Conservation (phyloP, 1,140 invertebrate genomes). For the Lutraria rhynchaena region DNA sequence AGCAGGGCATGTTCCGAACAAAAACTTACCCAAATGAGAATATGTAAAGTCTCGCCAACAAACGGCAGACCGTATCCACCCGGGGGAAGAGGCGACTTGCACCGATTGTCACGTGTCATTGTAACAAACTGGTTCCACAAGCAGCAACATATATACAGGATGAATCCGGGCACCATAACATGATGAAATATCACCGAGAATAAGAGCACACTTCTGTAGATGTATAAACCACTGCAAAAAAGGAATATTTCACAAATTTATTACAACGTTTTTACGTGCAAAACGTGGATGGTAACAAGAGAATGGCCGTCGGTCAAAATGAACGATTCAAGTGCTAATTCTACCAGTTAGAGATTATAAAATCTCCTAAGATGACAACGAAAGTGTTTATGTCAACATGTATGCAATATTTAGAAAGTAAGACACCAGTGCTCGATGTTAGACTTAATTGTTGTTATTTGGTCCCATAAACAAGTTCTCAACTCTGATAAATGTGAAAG, state of each 20-base stretch:
- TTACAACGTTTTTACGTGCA: not conserved
- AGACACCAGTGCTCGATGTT: too few relatives aligned
- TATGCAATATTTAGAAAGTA: too few relatives aligned
- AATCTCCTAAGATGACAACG: too few relatives aligned
- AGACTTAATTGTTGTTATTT: too few relatives aligned
- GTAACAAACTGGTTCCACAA: conserved; percentile 23
- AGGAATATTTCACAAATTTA: not conserved
- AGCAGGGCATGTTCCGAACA: too few relatives aligned
- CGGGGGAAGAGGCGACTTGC: conserved; percentile 24
- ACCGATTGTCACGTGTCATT: conserved; percentile 15
- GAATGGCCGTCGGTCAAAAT: not conserved
- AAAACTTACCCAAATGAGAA: conserved; percentile 16
- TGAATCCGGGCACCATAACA: not conserved
- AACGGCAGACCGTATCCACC: conserved; percentile 45
- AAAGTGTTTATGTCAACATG: too few relatives aligned
- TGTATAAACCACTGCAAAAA: not conserved
- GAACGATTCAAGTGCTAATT: not conserved
- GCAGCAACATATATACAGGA: not conserved
- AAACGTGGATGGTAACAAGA: not conserved
- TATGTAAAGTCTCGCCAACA: conserved; percentile 45
- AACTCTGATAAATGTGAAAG: too few relatives aligned
- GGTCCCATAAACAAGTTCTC: too few relatives aligned
- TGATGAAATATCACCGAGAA: conserved; percentile 5
- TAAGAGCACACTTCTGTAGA: too few relatives aligned
- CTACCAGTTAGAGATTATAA: too few relatives aligned